Evolutionary conservation across 2,113 vertebrate species (phyloP), one percentile per base, ranked within the genome.

Genomic region (Lophochroa leadbeateri): DNA sequence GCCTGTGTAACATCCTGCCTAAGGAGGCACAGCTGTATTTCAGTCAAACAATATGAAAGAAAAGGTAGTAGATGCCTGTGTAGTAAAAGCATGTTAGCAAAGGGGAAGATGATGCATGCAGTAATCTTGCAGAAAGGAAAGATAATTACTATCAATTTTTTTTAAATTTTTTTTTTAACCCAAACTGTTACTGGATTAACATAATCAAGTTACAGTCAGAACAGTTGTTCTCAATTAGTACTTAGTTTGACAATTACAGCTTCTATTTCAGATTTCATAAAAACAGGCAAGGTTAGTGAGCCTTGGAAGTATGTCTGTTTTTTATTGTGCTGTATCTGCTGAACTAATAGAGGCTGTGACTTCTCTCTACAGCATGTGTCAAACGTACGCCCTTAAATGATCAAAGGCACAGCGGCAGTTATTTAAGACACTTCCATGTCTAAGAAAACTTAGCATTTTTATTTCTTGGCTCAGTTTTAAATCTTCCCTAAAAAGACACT

Each of bases 141-240:
- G 58, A 76, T 80, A 86, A 74, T 93, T 78, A 41, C 63, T 83
- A 41, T 61, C 55, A 85, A 37, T 33, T 3, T 7, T 19, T 23
- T 75, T 33, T 25, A 13, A 17, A 35, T 35, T 44, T n/a, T 6
- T 39, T 39, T 39, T 39, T 39, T 39, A 13, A 4, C 13, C 7
- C 20, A 7, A 78, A 82, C n/a, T 78, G 65, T 82, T 90, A 41
- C 37, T 79, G 79, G 74, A 92, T 82, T 58, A 85, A 67, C 31
- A 49, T 60, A 88, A 94, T 79, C 28, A 68, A 90, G n/a, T 90
- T 92, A 79, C 37, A 93, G 65, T 53, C 19, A 33, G 75, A 95
- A 31, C 49, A 87, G 3, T 89, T 95, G 49, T 78, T 95, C 41
- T 87, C 82, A 85, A 50, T 93, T 90, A n/a, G 37, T 81, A 39